Base-by-base conservation (phyloP, 37 sponge, comb jelly and placozoan genomes). In the Amphimedon queenslandica region DNA sequence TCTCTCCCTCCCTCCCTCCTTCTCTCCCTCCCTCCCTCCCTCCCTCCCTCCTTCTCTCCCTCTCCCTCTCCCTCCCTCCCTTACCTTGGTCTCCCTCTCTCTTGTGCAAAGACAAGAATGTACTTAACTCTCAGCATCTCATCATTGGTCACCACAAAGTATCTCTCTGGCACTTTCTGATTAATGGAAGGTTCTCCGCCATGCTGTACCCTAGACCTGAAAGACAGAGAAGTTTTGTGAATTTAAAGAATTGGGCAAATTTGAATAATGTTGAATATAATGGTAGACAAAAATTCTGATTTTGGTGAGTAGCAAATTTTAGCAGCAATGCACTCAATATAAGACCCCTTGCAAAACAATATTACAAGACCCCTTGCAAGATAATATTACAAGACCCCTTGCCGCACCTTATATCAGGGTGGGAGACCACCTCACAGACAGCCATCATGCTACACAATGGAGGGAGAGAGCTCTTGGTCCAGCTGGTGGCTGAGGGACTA, bases 101-200 rank as follows among this genome's bases (percentile, higher is more conserved):
- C 34, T 69, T 69, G 64, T 4, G 57, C 86, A 68, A 83, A 92
- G 34, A 92, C 64, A 18, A 92, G 55, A 10, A 92, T 55, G 47
- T 88, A 83, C 38, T 80, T 87, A 27, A 92, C 60, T 18, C 83
- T 36, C 3, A 92, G 40, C 13, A 68, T 70, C 11, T 87, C 81
- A 66, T 92, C 77, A 66, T 92, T 92, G 6, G 63, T 36, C 0
- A 92, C 88, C 24, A 92, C 69, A 61, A 73, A 92, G 73, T 92
- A 92, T 30, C 83, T 76, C 0, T 92, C 89, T 61, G 93, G 93
- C 1, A 92, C 61, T 0, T 71, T 41, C 37, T 74, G 74, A 69
- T 57, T 73, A 35, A 75, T 16, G 72, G 38, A 80, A 58, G 77
- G 86, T 37, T 79, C 86, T 11, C 74, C 74, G 27, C 74, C 79